Evolutionary conservation across 2,113 vertebrate species (phyloP).

Genomic region (Microcebus lehilahytsara): DNA sequence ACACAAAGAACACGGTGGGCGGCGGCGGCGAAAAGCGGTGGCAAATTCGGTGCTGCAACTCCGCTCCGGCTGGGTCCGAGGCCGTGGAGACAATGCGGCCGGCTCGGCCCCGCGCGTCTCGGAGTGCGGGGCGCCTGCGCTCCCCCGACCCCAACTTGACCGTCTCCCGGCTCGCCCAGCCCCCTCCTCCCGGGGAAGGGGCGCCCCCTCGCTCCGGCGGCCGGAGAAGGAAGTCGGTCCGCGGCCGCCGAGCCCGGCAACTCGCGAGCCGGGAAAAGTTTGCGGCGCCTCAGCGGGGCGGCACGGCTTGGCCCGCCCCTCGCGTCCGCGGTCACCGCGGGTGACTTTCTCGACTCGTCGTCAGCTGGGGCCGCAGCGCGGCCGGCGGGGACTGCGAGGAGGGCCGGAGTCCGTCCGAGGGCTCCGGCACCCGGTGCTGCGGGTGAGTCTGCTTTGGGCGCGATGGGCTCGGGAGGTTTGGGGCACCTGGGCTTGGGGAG

Average conservation of each 20-base stretch:
- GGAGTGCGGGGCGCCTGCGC: background rate
- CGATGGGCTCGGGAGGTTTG: background rate
- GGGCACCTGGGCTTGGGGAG: background rate
- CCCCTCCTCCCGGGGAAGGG: background rate
- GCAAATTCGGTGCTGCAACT: background rate
- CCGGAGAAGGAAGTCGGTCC: background rate
- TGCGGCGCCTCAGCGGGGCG: conserved; percentile 59
- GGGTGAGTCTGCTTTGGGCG: conserved; percentile 42
- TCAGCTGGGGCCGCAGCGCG: background rate
- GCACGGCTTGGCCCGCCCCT: background rate
- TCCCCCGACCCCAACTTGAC: background rate
- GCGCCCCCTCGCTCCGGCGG: conserved; percentile 13
- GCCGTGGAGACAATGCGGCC: conserved; percentile 58
- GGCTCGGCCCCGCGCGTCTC: background rate
- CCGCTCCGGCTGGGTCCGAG: background rate
- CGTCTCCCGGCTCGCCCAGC: background rate
- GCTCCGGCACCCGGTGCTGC: background rate
- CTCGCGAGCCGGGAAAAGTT: conserved; percentile 71
- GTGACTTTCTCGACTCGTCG: conserved; percentile 31
- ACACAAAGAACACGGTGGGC: conserved; percentile 81
- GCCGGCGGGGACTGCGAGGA: background rate
- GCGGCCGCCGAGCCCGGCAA: conserved; percentile 30
- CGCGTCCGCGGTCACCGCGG: conserved; percentile 5
- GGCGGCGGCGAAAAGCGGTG: conserved; percentile 62
- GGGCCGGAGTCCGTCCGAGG: background rate